Evolutionary conservation across 2,888 invertebrate species (phyloP).

Genomic region (Folsomia candida): DNA sequence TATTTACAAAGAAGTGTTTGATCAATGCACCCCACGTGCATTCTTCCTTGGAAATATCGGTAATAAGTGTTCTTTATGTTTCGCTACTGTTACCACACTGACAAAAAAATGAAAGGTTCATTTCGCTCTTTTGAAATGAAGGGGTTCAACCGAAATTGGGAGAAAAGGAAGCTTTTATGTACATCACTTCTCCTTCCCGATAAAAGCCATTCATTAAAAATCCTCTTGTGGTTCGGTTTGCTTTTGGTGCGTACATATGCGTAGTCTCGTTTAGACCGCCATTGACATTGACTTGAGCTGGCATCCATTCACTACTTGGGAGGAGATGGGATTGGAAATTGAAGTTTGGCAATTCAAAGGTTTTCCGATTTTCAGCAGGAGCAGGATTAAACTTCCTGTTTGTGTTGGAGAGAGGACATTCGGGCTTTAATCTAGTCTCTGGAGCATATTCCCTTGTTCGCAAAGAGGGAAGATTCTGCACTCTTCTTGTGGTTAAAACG

Average conservation of each 20-base stretch:
- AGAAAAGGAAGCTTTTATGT: background rate
- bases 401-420: no score
- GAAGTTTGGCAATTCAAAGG: background rate
- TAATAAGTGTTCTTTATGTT: background rate
- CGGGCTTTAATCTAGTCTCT: background rate
- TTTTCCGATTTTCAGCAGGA: background rate
- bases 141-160: background rate
- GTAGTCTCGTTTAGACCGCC: background rate
- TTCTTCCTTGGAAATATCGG: background rate
- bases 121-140: background rate
- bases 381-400: background rate
- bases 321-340: background rate
- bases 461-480: no score
- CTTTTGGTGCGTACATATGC: background rate
- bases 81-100: background rate
- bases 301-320: background rate
- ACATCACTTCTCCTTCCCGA: background rate
- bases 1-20: background rate
- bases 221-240: slow-evolving; percentile 8
- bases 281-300: background rate
- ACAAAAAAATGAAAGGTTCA: background rate
- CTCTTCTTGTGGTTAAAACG: background rate
- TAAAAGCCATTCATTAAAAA: slow-evolving; percentile 4
- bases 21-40: background rate
- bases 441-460: no score